Conservation (phyloP, 2,888 invertebrate genomes). For the Nycteola revayana region DNA sequence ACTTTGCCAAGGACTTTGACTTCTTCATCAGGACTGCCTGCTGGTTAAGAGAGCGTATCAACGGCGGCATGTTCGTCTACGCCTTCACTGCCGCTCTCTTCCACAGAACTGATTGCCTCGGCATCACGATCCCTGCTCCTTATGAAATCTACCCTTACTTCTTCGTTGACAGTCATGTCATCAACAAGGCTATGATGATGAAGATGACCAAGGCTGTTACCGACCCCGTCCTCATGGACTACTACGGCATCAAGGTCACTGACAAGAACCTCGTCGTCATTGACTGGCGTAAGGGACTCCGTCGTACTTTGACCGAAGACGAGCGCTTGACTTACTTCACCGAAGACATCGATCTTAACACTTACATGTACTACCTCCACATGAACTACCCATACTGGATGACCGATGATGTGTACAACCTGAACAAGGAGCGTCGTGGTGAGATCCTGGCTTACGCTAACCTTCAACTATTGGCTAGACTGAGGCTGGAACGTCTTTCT, state of each 20-base stretch:
- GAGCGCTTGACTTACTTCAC: slow-evolving; percentile 86
- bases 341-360: slow-evolving; percentile 90
- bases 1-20: slow-evolving; percentile 86
- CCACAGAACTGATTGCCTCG: slow-evolving; percentile 85
- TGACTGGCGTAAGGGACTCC: slow-evolving; percentile 85
- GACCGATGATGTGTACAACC: slow-evolving; percentile 75
- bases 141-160: slow-evolving; percentile 90
- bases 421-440: slow-evolving; percentile 77
- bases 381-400: slow-evolving; percentile 88
- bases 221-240: slow-evolving; percentile 75
- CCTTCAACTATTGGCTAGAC: slow-evolving; percentile 84
- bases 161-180: slow-evolving; percentile 87
- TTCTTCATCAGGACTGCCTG: slow-evolving; percentile 85
- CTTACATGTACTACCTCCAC: slow-evolving; percentile 86
- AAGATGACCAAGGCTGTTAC: slow-evolving; percentile 83
- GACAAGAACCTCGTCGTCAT: slow-evolving; percentile 83
- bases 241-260: slow-evolving; percentile 74
- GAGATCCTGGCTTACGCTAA: slow-evolving; percentile 83
- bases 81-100: slow-evolving; percentile 85
- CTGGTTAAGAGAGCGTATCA: slow-evolving; percentile 86
- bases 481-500: slow-evolving; percentile 72
- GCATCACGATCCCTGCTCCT: slow-evolving; percentile 85
- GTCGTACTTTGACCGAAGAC: slow-evolving; percentile 81
- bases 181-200: slow-evolving; percentile 85
- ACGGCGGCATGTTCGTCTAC: slow-evolving; percentile 88